Evolutionary conservation across 1,140 invertebrate species (phyloP), one percentile per base, ranked within the genome.

Genomic region (Drosophila varians): DNA sequence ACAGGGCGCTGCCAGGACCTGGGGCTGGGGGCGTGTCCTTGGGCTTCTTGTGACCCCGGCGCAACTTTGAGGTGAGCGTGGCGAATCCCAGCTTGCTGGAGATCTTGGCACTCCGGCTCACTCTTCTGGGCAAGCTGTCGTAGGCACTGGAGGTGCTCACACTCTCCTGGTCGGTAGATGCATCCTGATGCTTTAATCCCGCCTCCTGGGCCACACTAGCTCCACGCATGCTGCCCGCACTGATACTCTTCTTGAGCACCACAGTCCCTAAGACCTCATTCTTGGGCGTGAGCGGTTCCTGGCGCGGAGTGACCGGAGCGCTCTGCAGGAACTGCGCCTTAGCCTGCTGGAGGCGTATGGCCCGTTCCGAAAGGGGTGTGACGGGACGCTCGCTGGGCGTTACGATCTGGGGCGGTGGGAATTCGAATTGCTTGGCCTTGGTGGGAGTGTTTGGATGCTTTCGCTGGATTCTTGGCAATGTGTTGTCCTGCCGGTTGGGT

Each of bases 151-250:
- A 76, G 55, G 53, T 65, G 38, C 80, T 68, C 5, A 77, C 62
- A 19, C 87, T 92, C 9, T 90, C 92, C 62, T 90, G 76, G 57
- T 88, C 84, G 8, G 71, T 88, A 4, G 71, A 66, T n/a, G 18
- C 38, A 4, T 66, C 64, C 3, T 66, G 64, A 4, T 71, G 34
- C 40, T 45, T 47, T 60, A 68, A 0, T 5, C n/a, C 14, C 47
- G 77, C 14, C 34, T 45, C 60, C 21, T 25, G 60, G 38, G 5
- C 28, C 36, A 52, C 26, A 49, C 53, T 38, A 14, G 47, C 65
- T 8, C 74, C 74, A 0, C 74, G 49, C 43, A 96, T 95, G 93
- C 95, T 95, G 8, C 94, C 95, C 0, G 93, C 95, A 69, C 95
- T 95, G 1, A 94, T 93, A 19, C 94, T 95, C 76, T 95, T 94